phyloP scores from a whole-genome alignment of 2,888 invertebrate genomes.

The Scaptomyza cyrtandrae region DNA sequence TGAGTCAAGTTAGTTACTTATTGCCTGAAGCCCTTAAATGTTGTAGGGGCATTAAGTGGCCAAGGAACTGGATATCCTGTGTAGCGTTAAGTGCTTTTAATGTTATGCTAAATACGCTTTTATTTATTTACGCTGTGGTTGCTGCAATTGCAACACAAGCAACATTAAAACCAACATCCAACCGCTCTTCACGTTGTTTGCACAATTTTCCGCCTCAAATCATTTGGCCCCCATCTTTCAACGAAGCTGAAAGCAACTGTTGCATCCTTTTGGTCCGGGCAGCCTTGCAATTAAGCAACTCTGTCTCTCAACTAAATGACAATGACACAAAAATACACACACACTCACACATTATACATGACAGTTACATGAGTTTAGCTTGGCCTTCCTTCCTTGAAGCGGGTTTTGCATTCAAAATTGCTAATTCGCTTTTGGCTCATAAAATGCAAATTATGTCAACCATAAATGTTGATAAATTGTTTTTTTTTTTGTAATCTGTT shows the following conservation, averaged over 20 bases:
- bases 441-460: constrained; percentile 69
- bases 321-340: constrained; percentile 57
- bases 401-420: constrained; percentile 17
- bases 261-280: constrained; percentile 46
- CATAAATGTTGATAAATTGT: constrained; percentile 76
- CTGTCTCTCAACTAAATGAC: constrained; percentile 67
- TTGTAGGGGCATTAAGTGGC: constrained; percentile 10
- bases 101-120: constrained; percentile 71
- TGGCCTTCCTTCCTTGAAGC: constrained; percentile 3
- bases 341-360: constrained; percentile 27
- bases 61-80: constrained; percentile 22
- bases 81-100: constrained; percentile 33
- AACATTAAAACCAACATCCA: neutral
- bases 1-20: constrained; percentile 7
- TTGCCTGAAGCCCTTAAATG: constrained; percentile 15
- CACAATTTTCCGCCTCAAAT: constrained; percentile 71
- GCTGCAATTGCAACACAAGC: constrained; percentile 22
- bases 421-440: constrained; percentile 43
- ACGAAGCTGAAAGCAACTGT: constrained; percentile 37
- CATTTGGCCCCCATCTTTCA: constrained; percentile 25
- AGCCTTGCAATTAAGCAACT: constrained; percentile 79
- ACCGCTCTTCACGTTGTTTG: constrained; percentile 52
- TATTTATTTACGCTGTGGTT: constrained; percentile 71
- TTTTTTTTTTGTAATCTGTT: constrained; percentile 27
- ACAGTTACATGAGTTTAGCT: constrained; percentile 36